Conservation (phyloP, 2,888 invertebrate species). For the Octodonta nipae region DNA sequence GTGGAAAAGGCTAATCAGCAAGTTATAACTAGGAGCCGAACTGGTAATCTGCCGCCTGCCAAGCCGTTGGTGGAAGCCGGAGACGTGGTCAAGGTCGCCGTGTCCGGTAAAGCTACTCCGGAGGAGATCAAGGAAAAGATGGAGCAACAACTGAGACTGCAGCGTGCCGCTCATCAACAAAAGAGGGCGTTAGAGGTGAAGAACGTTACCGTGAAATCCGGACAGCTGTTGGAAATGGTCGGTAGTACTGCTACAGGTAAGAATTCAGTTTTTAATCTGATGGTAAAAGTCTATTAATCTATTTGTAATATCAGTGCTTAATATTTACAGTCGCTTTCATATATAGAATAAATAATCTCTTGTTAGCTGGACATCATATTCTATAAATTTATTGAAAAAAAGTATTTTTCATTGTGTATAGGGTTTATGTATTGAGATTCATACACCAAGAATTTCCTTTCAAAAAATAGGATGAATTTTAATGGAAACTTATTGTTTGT, state of each 20-base stretch:
- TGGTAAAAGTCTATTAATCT: too few relatives aligned
- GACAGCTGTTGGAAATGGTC: constrained; percentile 42
- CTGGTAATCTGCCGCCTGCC: constrained; percentile 51
- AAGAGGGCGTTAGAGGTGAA: constrained; percentile 59
- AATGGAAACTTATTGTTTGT: too few relatives aligned
- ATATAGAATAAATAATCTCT: too few relatives aligned
- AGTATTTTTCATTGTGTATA: too few relatives aligned
- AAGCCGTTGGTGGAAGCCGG: constrained; percentile 33
- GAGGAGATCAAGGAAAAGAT: constrained; percentile 78
- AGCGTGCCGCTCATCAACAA: constrained; percentile 79
- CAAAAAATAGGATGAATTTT: too few relatives aligned
- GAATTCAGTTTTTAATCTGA: constrained; percentile 8
- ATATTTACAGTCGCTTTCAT: too few relatives aligned
- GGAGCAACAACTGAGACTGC: constrained; percentile 79
- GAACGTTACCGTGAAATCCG: constrained; percentile 24
- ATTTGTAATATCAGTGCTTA: too few relatives aligned
- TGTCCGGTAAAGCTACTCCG: constrained; percentile 47
- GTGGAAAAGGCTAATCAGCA: constrained; percentile 58
- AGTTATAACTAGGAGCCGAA: constrained; percentile 68
- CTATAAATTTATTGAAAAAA: too few relatives aligned
- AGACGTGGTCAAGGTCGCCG: constrained; percentile 18
- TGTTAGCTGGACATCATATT: too few relatives aligned
- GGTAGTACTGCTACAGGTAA: constrained; percentile 45
- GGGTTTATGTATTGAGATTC: too few relatives aligned
- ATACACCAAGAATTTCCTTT: too few relatives aligned